Base-by-base conservation (phyloP, 2,888 invertebrate species). In the Hemaris fuciformis region DNA sequence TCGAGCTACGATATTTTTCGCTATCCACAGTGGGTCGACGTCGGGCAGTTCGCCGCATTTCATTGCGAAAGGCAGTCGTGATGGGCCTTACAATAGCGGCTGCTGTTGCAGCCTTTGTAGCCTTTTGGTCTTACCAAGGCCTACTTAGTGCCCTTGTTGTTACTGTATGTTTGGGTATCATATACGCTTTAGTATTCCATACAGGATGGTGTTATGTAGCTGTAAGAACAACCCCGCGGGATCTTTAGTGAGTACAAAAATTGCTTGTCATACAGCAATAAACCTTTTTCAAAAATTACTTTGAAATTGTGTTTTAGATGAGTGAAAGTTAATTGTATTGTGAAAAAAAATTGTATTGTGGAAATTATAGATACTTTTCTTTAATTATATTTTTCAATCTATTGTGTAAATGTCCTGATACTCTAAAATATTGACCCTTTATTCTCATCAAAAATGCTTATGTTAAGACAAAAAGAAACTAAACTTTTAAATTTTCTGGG, bases 131-230 rank as follows among this genome's bases (percentile, higher is more conserved):
- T 62, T 89, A 88, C 71, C 85, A 95, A 78, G 96, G 96, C 66
- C 93, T 95, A 83, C 85, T 94, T 74, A 95, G 93, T 76, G 94
- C 96, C 61, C 73, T 95, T 27, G 93, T 94, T 71, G 89, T 95
- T 62, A 81, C 94, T 62, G 79, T 95, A 66, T 93, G 94, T 58
- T 93, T 95, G 62, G 69, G 93, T 66, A 89, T 94, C 64, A 93
- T 95, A 25, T 95, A 95, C 76, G 84, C 95, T 62, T 84, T 95
- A 61, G 93, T 95, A 48, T 95, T 95, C 59, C 95, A 96, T 68
- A 94, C 95, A 83, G 93, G 94, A 79, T 97, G 97, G 96, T 94
- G 95, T 76, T 96, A 96, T 78, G 94, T 97, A 62, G 96, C 96
- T n/a, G 72, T 94, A 41, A 94, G 88, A 77, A 98, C 97, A 0